phyloP scores from a whole-genome alignment of 2,113 vertebrate species.

The Micromys minutus region DNA sequence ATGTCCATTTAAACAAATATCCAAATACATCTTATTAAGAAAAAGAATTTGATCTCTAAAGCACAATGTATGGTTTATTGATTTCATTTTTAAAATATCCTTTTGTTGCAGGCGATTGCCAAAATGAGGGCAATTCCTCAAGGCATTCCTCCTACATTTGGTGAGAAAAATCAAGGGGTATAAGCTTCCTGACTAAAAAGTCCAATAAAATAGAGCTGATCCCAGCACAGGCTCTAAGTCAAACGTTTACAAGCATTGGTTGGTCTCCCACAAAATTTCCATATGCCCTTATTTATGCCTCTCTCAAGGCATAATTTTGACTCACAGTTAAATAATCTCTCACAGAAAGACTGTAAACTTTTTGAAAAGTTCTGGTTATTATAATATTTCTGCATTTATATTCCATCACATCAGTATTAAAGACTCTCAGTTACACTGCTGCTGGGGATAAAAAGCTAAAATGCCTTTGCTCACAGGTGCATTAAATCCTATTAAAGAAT shows the following conservation, averaged over 20 bases:
- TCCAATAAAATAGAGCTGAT: conserved; percentile 63
- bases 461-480: conserved; percentile 92
- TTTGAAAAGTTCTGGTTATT: conserved; percentile 89
- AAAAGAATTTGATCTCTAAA: conserved; percentile 38
- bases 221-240: conserved; percentile 70
- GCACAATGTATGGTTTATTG: conserved; percentile 29
- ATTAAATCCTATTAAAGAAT: conserved; percentile 93
- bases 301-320: conserved; percentile 86
- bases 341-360: conserved; percentile 90
- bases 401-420: conserved; percentile 91
- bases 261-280: conserved; percentile 80
- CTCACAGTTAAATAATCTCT: conserved; percentile 87
- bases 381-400: conserved; percentile 91
- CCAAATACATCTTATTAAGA: conserved; percentile 40
- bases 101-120: conserved; percentile 59
- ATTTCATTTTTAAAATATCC: conserved; percentile 42
- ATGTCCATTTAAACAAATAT: not conserved
- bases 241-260: conserved; percentile 80
- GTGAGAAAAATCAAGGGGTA: conserved; percentile 75
- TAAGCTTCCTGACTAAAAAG: conserved; percentile 68
- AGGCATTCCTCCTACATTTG: conserved; percentile 69
- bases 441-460: conserved; percentile 91
- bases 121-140: conserved; percentile 58
- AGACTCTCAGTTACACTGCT: conserved; percentile 90
- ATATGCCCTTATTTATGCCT: conserved; percentile 85